Conservation (phyloP, 1,140 invertebrate species). For the Zaprionus ghesquierei region DNA sequence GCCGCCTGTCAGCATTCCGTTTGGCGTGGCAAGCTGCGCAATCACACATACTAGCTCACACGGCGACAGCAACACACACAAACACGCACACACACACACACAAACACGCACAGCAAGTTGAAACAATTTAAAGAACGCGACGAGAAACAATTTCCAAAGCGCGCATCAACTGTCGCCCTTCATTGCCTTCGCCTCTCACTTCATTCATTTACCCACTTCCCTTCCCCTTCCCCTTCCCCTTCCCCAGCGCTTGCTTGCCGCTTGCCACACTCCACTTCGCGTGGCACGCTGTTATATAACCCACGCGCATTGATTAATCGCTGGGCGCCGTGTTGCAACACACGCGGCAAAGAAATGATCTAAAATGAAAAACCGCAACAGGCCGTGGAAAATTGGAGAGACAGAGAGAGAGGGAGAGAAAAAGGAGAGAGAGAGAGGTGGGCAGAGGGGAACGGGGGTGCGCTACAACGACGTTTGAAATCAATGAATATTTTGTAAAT, state of each 20-base stretch:
- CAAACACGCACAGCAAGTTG: background rate
- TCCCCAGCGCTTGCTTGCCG: no score
- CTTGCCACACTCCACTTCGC: slow-evolving; percentile 8
- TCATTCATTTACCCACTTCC: background rate
- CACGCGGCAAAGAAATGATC: slow-evolving; percentile 40
- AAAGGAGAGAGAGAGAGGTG: background rate
- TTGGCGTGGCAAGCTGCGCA: background rate
- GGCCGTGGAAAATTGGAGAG: slow-evolving; percentile 2
- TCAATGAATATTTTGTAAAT: slow-evolving; percentile 74
- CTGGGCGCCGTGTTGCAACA: slow-evolving; percentile 25
- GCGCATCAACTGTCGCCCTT: background rate
- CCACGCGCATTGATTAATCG: slow-evolving; percentile 45
- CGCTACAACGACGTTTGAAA: slow-evolving; percentile 48
- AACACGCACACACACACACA: background rate
- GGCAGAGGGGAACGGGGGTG: background rate
- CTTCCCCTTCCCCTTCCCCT: no score
- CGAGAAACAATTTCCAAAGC: background rate
- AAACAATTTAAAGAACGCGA: background rate
- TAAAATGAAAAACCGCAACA: slow-evolving; percentile 38
- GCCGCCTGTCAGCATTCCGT: background rate
- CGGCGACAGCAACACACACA: no score
- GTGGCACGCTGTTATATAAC: slow-evolving; percentile 27
- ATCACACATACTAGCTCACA: background rate
- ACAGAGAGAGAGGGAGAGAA: background rate
- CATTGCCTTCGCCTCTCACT: background rate